These are phyloP conservation scores for Tenodera sinensis DNA, from an alignment of 2,888 invertebrate species.

Conservation along the genomic window DNA sequence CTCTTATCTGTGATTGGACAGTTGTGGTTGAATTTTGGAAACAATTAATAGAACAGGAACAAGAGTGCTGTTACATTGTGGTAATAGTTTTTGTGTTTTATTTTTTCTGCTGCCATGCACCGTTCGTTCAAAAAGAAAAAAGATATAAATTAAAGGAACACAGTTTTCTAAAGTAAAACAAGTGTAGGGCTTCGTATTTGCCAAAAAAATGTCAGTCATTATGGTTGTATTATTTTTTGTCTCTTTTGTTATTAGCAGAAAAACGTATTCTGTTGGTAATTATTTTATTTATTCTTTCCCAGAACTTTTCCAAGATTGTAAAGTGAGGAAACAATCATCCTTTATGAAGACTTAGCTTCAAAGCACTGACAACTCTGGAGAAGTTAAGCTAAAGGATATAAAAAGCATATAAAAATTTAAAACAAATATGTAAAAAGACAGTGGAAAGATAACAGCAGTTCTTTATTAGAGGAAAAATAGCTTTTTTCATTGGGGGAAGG, in stretches of 20 bases:
- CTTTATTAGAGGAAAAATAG: constrained; percentile 1
- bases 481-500: constrained; percentile 7
- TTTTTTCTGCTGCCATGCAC: constrained; percentile 25
- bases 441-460: background rate
- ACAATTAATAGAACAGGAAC: constrained; percentile 2
- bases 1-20: constrained; percentile 19
- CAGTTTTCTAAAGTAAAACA: constrained; percentile 13
- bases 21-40: background rate
- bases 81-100: background rate
- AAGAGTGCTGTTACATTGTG: constrained; percentile 15
- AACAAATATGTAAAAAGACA: background rate
- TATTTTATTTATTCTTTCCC: background rate
- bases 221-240: constrained; percentile 5
- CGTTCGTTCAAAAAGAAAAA: constrained; percentile 13
- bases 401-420: background rate
- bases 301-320: background rate
- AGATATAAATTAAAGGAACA: background rate
- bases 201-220: constrained; percentile 6
- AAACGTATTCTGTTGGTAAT: background rate
- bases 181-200: constrained; percentile 27
- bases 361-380: background rate
- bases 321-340: background rate
- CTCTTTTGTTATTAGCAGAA: constrained; percentile 5
- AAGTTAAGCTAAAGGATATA: constrained; percentile 2
- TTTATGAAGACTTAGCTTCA: background rate